Evolutionary conservation across 2,113 vertebrate genomes (phyloP).

Genomic region (Toxostoma redivivum): DNA sequence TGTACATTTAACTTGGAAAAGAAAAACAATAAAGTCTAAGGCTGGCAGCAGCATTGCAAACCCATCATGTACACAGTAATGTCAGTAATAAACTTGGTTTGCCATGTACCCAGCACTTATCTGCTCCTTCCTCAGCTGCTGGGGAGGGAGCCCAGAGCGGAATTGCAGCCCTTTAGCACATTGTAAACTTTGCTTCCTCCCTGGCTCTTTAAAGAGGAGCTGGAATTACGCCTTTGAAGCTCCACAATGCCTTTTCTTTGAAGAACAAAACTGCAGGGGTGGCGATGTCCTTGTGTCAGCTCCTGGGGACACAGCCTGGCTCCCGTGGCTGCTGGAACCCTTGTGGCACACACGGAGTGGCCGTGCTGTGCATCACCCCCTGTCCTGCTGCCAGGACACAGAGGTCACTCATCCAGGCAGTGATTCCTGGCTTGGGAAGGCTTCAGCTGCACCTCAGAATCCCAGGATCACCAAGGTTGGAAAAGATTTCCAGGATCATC

Average conservation of each 20-base stretch:
- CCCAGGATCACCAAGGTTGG: neutral
- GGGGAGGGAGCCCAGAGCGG: neutral
- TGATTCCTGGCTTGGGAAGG: neutral
- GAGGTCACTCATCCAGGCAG: neutral
- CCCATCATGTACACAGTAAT: slow-evolving; percentile 44
- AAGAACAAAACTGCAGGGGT: slow-evolving; percentile 4
- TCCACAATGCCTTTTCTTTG: slow-evolving; percentile 46
- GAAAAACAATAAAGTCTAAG: slow-evolving; percentile 37
- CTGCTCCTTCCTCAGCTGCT: neutral
- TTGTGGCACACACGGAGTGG: neutral
- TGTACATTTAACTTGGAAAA: slow-evolving; percentile 60
- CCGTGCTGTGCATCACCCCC: neutral
- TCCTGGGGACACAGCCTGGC: neutral
- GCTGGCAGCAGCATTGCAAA: slow-evolving; percentile 63
- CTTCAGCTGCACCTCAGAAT: neutral
- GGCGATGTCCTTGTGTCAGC: neutral
- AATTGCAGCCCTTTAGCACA: neutral
- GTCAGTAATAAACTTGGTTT: slow-evolving; percentile 69
- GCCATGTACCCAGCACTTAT: slow-evolving; percentile 21
- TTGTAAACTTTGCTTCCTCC: slow-evolving; percentile 35
- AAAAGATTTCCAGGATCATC: neutral
- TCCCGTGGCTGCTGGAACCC: neutral
- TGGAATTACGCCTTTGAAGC: slow-evolving; percentile 36
- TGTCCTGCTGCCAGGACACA: neutral
- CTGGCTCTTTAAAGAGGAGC: neutral